phyloP scores from a whole-genome alignment of 2,113 vertebrate genomes.

The Notarius quadriscutis region DNA sequence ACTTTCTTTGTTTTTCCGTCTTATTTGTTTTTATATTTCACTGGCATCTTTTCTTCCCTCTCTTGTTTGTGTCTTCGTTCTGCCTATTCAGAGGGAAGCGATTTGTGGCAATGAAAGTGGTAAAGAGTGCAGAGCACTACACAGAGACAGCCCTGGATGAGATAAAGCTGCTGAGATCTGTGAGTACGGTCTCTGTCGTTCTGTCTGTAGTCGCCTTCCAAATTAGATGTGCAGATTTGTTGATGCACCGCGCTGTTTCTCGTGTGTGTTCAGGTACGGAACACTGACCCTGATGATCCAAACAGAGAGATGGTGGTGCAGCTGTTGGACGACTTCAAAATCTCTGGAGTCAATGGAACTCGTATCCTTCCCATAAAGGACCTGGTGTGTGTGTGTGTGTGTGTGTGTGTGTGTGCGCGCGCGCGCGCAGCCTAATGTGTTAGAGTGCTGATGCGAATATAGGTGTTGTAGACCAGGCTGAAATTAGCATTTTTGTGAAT shows the following conservation, averaged over 20 bases:
- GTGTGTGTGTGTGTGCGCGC: neutral
- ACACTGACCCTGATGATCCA: slow-evolving; percentile 87
- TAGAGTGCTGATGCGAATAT: neutral
- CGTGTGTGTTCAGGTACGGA: slow-evolving; percentile 79
- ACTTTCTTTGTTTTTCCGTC: neutral
- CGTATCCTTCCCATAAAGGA: slow-evolving; percentile 80
- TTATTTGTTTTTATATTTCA: slow-evolving; percentile 9
- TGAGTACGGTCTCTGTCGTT: slow-evolving; percentile 68
- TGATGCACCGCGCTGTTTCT: neutral
- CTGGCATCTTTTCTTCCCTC: neutral
- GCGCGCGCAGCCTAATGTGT: neutral
- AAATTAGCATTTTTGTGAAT: slow-evolving; percentile 1
- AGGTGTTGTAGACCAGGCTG: neutral
- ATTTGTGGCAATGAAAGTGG: slow-evolving; percentile 98
- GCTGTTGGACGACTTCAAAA: slow-evolving; percentile 95
- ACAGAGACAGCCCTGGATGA: slow-evolving; percentile 97
- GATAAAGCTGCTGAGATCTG: slow-evolving; percentile 92
- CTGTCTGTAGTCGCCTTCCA: neutral
- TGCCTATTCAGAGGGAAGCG: slow-evolving; percentile 79
- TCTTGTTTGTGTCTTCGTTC: slow-evolving; percentile 6
- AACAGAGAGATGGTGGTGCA: slow-evolving; percentile 94
- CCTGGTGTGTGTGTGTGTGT: neutral
- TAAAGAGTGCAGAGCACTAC: slow-evolving; percentile 98
- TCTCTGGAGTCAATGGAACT: slow-evolving; percentile 94
- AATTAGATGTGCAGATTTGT: neutral